Percentiles rank a stretch among this genome's conserved stretches.
phyloP scores from a whole-genome alignment of 2,888 invertebrate genomes.

The Pseudolycoriella hygida region DNA sequence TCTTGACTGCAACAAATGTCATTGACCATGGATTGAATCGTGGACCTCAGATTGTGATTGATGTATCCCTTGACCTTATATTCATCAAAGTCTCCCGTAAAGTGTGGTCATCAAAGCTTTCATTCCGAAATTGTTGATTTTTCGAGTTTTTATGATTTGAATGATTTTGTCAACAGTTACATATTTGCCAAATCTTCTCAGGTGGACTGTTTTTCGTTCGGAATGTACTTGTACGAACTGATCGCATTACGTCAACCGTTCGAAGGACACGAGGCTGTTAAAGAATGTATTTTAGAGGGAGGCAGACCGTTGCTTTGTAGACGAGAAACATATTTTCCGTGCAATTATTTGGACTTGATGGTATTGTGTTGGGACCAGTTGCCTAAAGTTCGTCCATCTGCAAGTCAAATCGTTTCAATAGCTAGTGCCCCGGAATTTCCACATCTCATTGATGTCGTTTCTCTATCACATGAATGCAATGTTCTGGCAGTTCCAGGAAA shows the following conservation, averaged over 20 bases:
- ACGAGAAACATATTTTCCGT: conserved; percentile 66
- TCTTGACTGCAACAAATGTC: no score
- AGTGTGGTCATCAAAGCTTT: no score
- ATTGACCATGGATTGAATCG: no score
- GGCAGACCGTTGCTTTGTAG: conserved; percentile 77
- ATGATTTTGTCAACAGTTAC: no score
- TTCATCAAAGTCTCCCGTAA: no score
- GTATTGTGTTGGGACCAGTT: conserved; percentile 88
- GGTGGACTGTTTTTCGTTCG: conserved; percentile 98
- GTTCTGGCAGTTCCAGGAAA: background rate
- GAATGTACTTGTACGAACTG: conserved; percentile 95
- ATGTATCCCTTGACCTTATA: no score
- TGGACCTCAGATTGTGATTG: no score
- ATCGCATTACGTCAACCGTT: conserved; percentile 86
- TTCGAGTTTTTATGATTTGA: no score
- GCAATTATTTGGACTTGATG: conserved; percentile 86
- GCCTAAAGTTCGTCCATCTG: conserved; percentile 72
- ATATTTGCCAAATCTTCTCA: conserved; percentile 17
- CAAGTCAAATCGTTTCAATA: conserved; percentile 85
- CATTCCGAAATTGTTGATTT: no score
- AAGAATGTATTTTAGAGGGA: conserved; percentile 90
- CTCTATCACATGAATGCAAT: conserved; percentile 45
- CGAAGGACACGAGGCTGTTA: conserved; percentile 91
- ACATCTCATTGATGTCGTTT: conserved; percentile 64
- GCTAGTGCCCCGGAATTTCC: conserved; percentile 85